phyloP scores from a whole-genome alignment of 1,140 invertebrate species.

The Drosophila sproati region DNA sequence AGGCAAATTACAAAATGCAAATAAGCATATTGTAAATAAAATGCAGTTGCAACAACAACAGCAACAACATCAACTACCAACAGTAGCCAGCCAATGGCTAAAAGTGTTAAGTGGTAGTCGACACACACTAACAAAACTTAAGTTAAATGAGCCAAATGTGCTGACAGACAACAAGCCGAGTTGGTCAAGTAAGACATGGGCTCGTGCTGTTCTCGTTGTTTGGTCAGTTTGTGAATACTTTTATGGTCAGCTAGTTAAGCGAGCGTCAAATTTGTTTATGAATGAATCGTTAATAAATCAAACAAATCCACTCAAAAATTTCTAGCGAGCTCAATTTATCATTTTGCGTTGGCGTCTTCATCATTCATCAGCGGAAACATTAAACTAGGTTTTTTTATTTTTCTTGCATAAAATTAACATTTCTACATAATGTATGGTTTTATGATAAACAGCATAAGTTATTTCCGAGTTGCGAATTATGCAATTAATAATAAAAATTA shows the following conservation, averaged over 20 bases:
- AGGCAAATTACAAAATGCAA: slow-evolving; percentile 41
- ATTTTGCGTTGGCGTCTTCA: slow-evolving; percentile 44
- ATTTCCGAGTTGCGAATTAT: slow-evolving; percentile 38
- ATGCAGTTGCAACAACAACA: slow-evolving; percentile 51
- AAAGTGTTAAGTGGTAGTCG: slow-evolving; percentile 71
- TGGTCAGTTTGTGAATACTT: slow-evolving; percentile 32
- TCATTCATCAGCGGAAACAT: slow-evolving; percentile 62
- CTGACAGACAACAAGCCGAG: slow-evolving; percentile 14
- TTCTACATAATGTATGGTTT: slow-evolving; percentile 40
- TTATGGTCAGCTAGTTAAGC: slow-evolving; percentile 23
- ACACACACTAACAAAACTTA: slow-evolving; percentile 27
- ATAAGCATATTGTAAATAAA: slow-evolving; percentile 70
- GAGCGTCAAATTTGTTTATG: slow-evolving; percentile 61
- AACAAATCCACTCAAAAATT: slow-evolving; percentile 66
- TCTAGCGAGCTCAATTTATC: slow-evolving; percentile 61
- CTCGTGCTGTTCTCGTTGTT: neutral
- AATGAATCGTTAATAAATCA: slow-evolving; percentile 71
- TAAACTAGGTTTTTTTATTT: slow-evolving; percentile 40
- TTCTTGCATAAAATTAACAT: slow-evolving; percentile 63
- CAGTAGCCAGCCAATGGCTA: slow-evolving; percentile 44
- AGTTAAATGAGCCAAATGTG: slow-evolving; percentile 42
- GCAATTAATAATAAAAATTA: slow-evolving; percentile 37
- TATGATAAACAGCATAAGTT: slow-evolving; percentile 53
- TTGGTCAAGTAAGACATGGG: slow-evolving; percentile 22
- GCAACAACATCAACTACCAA: slow-evolving; percentile 12